phyloP scores from a whole-genome alignment of 2,113 vertebrate genomes.

The Pluvianellus socialis region DNA sequence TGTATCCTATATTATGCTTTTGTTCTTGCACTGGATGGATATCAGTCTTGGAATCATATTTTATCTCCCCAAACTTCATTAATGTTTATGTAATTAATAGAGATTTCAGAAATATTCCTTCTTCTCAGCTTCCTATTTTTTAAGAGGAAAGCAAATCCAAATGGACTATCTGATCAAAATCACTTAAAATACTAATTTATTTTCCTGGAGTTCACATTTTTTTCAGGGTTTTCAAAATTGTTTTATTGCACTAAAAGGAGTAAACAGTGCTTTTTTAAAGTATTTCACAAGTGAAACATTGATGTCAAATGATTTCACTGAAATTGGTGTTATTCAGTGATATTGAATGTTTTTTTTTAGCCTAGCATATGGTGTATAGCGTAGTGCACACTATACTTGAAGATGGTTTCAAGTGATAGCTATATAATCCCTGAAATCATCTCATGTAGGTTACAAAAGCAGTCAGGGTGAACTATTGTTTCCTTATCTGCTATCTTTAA shows the following conservation, averaged over 20 bases:
- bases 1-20: neutral
- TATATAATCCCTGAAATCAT: neutral
- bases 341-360: neutral
- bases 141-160: neutral
- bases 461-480: neutral
- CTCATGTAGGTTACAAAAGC: neutral
- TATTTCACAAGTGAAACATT: neutral
- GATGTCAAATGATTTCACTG: neutral
- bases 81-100: neutral
- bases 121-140: neutral
- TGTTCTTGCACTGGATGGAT: neutral
- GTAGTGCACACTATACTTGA: neutral
- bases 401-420: neutral
- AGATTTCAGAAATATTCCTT: neutral
- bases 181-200: neutral
- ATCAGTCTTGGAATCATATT: neutral
- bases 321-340: neutral
- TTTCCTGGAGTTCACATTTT: neutral
- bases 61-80: neutral
- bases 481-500: neutral
- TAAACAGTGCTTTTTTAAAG: neutral
- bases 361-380: neutral
- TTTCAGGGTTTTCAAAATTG: neutral
- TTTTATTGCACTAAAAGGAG: neutral
- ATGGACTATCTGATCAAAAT: neutral